Conservation (phyloP, 2,113 vertebrate genomes). For the Ranitomeya variabilis region DNA sequence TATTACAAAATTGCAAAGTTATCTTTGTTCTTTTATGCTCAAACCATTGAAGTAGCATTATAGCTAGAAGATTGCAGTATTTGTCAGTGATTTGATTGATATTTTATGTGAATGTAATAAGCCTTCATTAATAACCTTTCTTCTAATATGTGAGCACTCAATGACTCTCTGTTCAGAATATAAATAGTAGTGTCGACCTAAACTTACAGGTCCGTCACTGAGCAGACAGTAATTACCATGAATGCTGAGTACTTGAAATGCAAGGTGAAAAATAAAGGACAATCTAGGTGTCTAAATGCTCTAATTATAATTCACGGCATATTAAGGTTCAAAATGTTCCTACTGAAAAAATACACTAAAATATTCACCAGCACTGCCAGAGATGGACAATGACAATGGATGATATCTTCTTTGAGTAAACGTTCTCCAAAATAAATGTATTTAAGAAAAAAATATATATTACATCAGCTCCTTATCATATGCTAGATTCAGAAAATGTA, state of each 20-base stretch:
- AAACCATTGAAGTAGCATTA: not conserved
- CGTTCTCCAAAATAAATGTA: not conserved
- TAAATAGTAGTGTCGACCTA: constrained; percentile 9
- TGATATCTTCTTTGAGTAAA: not conserved
- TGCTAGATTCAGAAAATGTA: not conserved
- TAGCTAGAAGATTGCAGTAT: not conserved
- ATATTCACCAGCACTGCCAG: not conserved
- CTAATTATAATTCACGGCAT: constrained; percentile 32
- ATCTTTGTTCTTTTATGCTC: not conserved
- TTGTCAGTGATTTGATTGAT: not conserved
- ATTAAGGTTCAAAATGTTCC: not conserved
- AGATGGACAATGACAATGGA: not conserved
- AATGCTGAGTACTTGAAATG: constrained; percentile 11
- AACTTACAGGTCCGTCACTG: not conserved
- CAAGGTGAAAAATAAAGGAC: constrained; percentile 25
- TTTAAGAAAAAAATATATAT: not conserved
- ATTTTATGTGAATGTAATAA: constrained; percentile 21
- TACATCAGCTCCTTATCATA: not conserved
- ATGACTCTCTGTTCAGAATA: constrained; percentile 4
- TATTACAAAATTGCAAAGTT: not conserved
- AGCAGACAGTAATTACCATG: constrained; percentile 14
- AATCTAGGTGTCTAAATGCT: not conserved
- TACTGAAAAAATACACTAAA: not conserved
- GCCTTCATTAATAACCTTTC: constrained; percentile 29
- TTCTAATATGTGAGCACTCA: not conserved